A percentile compares a stretch with the other conserved stretches of the same genome.
Evolutionary conservation across 2,113 vertebrate species (phyloP).

Genomic region (Leuciscus idus): DNA sequence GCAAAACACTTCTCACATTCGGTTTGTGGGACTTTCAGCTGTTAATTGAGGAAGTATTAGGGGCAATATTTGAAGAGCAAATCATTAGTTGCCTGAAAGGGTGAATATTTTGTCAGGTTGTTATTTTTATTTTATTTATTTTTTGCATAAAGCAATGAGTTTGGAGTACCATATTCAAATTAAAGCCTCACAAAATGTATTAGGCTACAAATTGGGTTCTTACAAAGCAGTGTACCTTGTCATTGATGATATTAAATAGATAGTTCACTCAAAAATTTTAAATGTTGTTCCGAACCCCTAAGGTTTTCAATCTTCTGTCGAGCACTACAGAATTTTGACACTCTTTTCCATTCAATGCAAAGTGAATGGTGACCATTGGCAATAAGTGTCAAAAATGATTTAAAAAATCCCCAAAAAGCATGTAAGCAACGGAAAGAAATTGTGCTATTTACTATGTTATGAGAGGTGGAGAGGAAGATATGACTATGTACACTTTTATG

Average conservation of each 20-base stretch:
- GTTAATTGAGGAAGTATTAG: conserved; percentile 12
- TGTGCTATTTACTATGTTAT: neutral
- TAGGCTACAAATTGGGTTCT: neutral
- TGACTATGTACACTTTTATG: neutral
- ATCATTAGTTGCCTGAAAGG: neutral
- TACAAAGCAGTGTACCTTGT: neutral
- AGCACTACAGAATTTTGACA: neutral
- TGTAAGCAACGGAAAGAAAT: neutral
- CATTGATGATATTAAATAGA: neutral
- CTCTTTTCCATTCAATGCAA: neutral
- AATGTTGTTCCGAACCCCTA: neutral
- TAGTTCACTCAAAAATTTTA: neutral
- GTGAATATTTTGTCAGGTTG: neutral
- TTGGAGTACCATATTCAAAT: neutral
- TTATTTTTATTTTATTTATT: neutral
- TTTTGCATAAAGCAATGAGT: too few relatives aligned
- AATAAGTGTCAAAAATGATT: neutral
- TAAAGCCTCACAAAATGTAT: neutral
- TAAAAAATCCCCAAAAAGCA: neutral
- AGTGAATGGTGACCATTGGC: neutral
- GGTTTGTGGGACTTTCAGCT: neutral
- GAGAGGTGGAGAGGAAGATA: neutral
- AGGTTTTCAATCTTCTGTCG: neutral
- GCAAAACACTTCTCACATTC: neutral
- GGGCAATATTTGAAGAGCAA: neutral